phyloP scores from a whole-genome alignment of 1,140 invertebrate genomes.

The Solenopsis fugax region DNA sequence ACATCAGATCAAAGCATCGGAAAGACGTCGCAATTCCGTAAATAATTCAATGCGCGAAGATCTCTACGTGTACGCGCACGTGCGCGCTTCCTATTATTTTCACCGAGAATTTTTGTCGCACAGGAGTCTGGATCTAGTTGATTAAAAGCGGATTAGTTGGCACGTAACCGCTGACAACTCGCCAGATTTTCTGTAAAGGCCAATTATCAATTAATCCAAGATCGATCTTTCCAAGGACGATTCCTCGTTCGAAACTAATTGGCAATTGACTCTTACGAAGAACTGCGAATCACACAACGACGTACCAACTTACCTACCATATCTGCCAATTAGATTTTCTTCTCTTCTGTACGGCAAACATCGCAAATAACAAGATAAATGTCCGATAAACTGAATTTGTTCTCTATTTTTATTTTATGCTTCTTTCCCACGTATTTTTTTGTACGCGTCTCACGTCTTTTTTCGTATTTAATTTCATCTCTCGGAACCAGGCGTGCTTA shows the following conservation, averaged over 20 bases:
- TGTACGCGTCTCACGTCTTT: background rate
- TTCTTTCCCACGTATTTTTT: background rate
- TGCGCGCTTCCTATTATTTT: background rate
- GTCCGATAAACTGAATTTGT: background rate
- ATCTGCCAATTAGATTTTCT: constrained; percentile 15
- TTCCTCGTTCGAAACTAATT: background rate
- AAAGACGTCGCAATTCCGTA: constrained; percentile 4
- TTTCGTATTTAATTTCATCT: background rate
- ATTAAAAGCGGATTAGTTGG: constrained; percentile 37
- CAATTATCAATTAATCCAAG: constrained; percentile 26
- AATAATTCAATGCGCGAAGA: background rate
- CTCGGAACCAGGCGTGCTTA: background rate
- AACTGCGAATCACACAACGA: background rate
- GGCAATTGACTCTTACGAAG: constrained; percentile 6
- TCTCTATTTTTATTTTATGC: background rate
- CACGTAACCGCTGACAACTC: constrained; percentile 7
- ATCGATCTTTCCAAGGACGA: constrained; percentile 14
- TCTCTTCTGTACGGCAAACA: background rate
- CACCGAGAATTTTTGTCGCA: background rate
- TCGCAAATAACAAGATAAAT: constrained; percentile 9
- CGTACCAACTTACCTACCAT: background rate
- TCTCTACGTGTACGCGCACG: background rate
- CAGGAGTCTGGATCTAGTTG: background rate
- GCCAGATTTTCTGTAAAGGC: constrained; percentile 7
- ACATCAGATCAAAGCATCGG: background rate